phyloP scores from a whole-genome alignment of 2,113 vertebrate species.

The Melanerpes aurifrons region DNA sequence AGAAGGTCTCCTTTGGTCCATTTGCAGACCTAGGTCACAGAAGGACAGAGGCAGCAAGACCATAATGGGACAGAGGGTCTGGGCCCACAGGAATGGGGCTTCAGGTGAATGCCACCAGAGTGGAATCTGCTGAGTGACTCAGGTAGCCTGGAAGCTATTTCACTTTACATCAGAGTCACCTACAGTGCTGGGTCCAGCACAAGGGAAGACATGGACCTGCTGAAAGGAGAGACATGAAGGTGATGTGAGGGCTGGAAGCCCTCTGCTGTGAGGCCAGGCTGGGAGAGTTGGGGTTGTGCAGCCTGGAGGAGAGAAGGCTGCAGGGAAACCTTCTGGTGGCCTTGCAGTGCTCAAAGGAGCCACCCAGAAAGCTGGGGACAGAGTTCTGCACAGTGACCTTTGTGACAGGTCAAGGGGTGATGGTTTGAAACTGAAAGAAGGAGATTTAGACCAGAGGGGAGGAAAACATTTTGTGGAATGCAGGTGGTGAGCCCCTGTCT shows the following conservation, averaged over 20 bases:
- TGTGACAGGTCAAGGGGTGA: neutral
- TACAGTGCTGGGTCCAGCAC: neutral
- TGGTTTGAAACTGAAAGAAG: neutral
- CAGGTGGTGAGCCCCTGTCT: neutral
- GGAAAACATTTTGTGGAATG: neutral
- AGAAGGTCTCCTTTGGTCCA: neutral
- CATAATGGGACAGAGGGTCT: rapidly evolving
- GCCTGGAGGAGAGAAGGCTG: neutral
- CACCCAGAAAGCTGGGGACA: neutral
- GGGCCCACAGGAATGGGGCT: neutral
- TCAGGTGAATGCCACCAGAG: too few relatives aligned
- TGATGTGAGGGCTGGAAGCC: neutral
- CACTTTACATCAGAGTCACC: neutral
- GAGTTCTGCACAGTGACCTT: neutral
- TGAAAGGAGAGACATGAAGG: neutral
- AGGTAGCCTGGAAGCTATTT: neutral
- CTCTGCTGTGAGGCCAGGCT: neutral
- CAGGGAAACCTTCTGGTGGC: neutral
- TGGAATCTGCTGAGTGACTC: neutral
- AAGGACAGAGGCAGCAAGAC: neutral
- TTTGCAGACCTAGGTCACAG: rapidly evolving
- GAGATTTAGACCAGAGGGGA: neutral
- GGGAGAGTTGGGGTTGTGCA: neutral
- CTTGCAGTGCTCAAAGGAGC: neutral
- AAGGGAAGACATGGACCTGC: neutral